phyloP scores from a whole-genome alignment of 2,113 vertebrate genomes.

The Tapirus terrestris region DNA sequence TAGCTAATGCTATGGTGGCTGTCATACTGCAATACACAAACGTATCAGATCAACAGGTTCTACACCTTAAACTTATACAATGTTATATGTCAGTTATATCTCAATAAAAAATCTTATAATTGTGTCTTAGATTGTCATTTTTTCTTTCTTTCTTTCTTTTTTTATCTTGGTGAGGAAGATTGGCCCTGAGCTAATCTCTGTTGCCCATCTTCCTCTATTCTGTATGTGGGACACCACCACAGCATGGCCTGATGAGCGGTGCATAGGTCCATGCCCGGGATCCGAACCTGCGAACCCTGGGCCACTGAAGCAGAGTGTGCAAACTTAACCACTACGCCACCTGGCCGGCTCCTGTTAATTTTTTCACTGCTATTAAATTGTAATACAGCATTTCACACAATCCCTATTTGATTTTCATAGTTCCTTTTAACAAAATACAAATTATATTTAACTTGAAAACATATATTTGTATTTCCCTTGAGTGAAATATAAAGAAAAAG shows the following conservation, averaged over 20 bases:
- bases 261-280: no score
- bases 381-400: not conserved
- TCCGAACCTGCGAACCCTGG: no score
- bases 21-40: not conserved
- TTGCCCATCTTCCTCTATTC: no score
- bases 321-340: no score
- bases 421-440: not conserved
- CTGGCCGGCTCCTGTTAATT: no score
- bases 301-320: no score
- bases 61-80: not conserved
- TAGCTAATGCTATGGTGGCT: not conserved
- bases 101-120: not conserved
- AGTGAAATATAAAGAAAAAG: not conserved
- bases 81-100: not conserved
- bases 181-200: no score
- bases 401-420: not conserved
- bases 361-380: not conserved
- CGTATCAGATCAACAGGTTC: not conserved
- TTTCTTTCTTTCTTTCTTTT: not conserved
- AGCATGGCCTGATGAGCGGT: no score
- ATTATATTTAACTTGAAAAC: conserved; percentile 4
- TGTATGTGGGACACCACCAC: no score
- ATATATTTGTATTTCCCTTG: not conserved
- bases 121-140: not conserved
- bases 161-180: no score